Evolutionary conservation across 2,888 invertebrate species (phyloP), one percentile per base, ranked within the genome.

Genomic region (Ryuthela nishihirai): DNA sequence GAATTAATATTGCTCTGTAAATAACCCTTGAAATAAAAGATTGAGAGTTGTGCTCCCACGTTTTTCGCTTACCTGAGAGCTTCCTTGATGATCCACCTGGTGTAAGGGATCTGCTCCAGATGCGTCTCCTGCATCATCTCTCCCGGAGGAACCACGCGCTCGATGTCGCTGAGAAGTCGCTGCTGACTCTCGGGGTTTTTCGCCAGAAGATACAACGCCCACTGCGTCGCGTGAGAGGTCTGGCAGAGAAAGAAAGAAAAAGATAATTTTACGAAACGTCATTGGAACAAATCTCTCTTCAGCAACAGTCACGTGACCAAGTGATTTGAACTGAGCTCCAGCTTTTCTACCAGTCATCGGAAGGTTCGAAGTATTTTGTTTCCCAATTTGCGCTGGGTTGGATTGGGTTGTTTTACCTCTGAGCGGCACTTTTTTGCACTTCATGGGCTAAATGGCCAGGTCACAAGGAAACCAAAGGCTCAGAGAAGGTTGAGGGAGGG

Each of bases 171-270:
- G 12, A 78, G 72, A n/a, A 82, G 70, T 53, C 78, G 74, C 2
- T 79, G 72, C 68, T 85, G 83, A 15, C 83, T 76, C 41, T 79
- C 66, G 0, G 74, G 72, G 70, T 85, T 73, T 62, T 77, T 81
- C 1, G 85, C 82, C 43, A 94, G 72, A 26, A 85, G 73, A 71
- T 85, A 85, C 42, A 93, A 73, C 1, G 83, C 80, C 89, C 93
- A 93, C 67, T 87, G 82, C 64, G 85, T 83, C 1, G 90, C 84
- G 71, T 85, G 87, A 0, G 92, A 85, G 1, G 91, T 90, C 89
- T 62, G 34, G 9, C 54, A 56, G 15, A 15, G 20, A 15, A 46
- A 36, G 17, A n/a, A n/a, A n/a, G n/a, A n/a, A n/a, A n/a, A n/a
- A n/a, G n/a, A n/a, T n/a, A n/a, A n/a, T n/a, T n/a, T n/a, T n/a